Evolutionary conservation across 2,797 vertebrate species (phyloP).

Genomic region (Tragelaphus oryx): DNA sequence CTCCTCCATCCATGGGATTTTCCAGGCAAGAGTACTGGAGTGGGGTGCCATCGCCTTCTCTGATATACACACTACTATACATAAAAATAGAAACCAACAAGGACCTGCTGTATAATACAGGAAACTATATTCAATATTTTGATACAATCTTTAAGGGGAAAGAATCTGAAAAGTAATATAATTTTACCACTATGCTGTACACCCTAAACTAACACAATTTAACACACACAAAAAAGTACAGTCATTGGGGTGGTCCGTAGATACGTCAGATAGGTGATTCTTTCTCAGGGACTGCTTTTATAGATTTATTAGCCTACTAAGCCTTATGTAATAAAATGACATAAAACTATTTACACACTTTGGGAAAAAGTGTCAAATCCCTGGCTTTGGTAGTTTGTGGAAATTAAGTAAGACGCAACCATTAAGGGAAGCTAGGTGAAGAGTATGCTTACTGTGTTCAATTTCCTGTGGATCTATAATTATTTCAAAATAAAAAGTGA

Average conservation of each 20-base stretch:
- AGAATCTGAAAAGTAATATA: neutral
- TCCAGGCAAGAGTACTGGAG: too few relatives aligned
- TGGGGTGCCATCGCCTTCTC: too few relatives aligned
- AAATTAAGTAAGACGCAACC: neutral
- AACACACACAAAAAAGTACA: neutral
- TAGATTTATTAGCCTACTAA: neutral
- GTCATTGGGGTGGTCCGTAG: too few relatives aligned
- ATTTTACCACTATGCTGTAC: neutral
- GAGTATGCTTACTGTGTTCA: too few relatives aligned
- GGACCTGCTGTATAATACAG: neutral
- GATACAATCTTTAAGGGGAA: neutral
- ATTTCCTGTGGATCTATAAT: neutral
- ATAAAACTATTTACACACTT: neutral
- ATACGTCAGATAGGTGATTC: neutral
- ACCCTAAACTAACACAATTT: neutral
- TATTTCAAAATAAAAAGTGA: neutral
- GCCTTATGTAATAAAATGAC: neutral
- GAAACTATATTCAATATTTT: neutral
- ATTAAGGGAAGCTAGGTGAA: neutral
- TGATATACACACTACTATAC: rapidly evolving
- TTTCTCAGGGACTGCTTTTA: neutral
- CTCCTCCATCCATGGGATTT: too few relatives aligned
- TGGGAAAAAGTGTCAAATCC: neutral
- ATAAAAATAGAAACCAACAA: neutral
- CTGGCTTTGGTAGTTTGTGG: neutral